A percentile compares a stretch with the other conserved stretches of the same genome.
These are phyloP conservation scores for Girardinus metallicus DNA, from an alignment of 2,797 vertebrate genomes.

Conservation along the genomic window DNA sequence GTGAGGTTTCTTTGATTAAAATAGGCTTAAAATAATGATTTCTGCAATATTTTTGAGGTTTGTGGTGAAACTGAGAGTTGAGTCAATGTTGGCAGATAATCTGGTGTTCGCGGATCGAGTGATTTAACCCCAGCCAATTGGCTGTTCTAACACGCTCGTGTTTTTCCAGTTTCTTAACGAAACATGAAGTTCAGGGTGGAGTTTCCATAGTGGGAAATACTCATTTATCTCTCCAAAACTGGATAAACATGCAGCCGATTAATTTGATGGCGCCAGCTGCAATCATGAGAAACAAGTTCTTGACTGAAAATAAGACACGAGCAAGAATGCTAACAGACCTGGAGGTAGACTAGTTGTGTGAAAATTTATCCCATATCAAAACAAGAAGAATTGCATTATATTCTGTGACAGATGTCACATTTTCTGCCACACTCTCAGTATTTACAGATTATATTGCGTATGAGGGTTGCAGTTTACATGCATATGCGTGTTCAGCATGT, in stretches of 20 bases:
- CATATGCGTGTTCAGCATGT: constrained; percentile 43
- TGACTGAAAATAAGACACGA: not conserved
- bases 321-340: not conserved
- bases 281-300: constrained; percentile 2
- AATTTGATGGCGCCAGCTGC: not conserved
- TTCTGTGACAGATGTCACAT: constrained; percentile 1
- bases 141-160: constrained; percentile 17
- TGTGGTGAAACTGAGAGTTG: constrained; percentile 37
- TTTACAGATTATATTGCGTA: constrained; percentile 19
- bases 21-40: constrained; percentile 45
- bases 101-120: constrained; percentile 38
- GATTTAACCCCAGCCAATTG: constrained; percentile 39
- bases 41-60: constrained; percentile 52
- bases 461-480: constrained; percentile 11
- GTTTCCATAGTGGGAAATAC: constrained; percentile 37
- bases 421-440: not conserved
- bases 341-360: not conserved
- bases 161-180: constrained; percentile 44
- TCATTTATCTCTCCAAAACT: not conserved
- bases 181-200: constrained; percentile 19
- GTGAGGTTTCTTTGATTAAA: constrained; percentile 54
- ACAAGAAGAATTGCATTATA: not conserved
- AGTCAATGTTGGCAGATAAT: constrained; percentile 42
- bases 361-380: not conserved
- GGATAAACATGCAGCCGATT: not conserved